These are phyloP conservation scores for Ladona fulva DNA, from an alignment of 1,140 invertebrate genomes.

Conservation along the genomic window DNA sequence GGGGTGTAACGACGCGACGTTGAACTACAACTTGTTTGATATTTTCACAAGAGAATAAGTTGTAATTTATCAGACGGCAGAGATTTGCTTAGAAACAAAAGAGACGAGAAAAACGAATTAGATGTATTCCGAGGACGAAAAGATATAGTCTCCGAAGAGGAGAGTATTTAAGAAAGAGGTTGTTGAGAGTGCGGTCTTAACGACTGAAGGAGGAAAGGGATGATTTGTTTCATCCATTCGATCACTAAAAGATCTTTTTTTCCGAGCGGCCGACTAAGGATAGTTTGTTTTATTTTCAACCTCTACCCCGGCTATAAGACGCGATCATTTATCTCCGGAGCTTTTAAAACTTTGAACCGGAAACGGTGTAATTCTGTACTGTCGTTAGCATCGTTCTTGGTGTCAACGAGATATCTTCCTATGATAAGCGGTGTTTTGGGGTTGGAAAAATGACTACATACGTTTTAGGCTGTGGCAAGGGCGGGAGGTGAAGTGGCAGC, in stretches of 20 bases:
- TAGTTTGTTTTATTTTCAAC: not conserved
- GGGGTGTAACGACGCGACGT: too few relatives aligned
- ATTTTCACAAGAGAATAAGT: too few relatives aligned
- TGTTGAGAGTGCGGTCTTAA: not conserved
- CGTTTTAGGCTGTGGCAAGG: too few relatives aligned
- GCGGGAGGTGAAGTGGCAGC: too few relatives aligned
- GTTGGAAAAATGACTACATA: not conserved
- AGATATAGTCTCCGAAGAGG: not conserved
- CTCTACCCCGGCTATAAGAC: not conserved
- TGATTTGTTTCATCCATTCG: not conserved
- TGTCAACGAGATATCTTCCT: not conserved
- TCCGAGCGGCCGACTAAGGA: not conserved
- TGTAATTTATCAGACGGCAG: too few relatives aligned
- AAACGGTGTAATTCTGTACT: not conserved
- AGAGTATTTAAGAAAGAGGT: not conserved
- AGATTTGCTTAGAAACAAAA: not conserved
- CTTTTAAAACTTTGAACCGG: slow-evolving; percentile 1
- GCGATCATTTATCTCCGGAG: not conserved
- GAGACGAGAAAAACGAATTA: not conserved
- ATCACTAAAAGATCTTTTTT: not conserved
- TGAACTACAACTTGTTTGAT: too few relatives aligned
- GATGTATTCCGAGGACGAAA: too few relatives aligned
- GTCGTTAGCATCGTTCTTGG: not conserved
- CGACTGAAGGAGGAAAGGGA: not conserved
- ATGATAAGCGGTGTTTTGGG: not conserved